phyloP scores from a whole-genome alignment of 2,797 vertebrate genomes.

The Cossypha dichroa region DNA sequence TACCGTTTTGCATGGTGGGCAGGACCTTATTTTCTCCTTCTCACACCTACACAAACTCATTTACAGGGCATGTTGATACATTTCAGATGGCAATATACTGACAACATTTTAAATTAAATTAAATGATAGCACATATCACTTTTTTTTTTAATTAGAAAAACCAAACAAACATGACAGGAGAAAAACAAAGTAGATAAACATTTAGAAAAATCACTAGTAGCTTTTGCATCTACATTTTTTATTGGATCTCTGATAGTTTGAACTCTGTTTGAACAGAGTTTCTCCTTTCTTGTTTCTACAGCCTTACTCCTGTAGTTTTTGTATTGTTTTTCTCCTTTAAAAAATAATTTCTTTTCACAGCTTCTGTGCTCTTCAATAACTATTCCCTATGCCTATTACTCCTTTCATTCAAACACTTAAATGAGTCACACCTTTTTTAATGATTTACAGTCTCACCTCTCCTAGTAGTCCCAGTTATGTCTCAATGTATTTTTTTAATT shows the following conservation, averaged over 20 bases:
- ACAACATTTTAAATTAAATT: slow-evolving; percentile 17
- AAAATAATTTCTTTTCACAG: not conserved
- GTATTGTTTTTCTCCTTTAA: not conserved
- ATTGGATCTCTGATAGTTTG: not conserved
- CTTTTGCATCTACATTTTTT: not conserved
- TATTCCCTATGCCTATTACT: not conserved
- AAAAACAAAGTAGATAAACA: not conserved
- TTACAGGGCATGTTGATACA: not conserved
- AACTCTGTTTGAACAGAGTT: not conserved
- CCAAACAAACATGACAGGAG: not conserved
- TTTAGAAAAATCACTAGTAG: not conserved
- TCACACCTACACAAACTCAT: slow-evolving; percentile 9
- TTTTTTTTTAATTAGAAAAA: not conserved
- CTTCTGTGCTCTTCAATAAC: not conserved
- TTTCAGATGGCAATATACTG: not conserved
- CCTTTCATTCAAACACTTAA: not conserved
- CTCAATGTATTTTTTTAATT: not conserved
- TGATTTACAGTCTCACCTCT: not conserved
- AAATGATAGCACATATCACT: not conserved
- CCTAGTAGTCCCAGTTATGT: not conserved
- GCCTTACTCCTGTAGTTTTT: not conserved
- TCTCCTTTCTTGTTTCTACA: not conserved
- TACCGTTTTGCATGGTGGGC: not conserved
- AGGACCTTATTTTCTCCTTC: slow-evolving; percentile 12
- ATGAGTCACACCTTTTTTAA: not conserved